Conservation (phyloP, 2,113 vertebrate species). For the Tympanuchus pallidicinctus region DNA sequence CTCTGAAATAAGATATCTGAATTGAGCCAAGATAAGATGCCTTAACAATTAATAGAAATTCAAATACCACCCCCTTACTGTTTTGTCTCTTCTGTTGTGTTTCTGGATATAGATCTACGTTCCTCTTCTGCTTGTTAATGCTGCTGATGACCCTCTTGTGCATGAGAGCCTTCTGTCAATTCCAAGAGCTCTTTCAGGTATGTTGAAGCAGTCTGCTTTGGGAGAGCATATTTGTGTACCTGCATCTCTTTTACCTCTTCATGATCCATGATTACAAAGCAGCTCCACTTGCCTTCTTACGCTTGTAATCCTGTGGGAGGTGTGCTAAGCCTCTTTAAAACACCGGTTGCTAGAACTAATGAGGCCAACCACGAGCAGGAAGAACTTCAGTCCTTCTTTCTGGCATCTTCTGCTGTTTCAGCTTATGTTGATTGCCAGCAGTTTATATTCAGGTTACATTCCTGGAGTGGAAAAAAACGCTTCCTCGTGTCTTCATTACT, state of each 20-base stretch:
- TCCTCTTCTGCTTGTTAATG: constrained; percentile 95
- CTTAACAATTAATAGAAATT: neutral
- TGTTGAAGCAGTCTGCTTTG: constrained; percentile 11
- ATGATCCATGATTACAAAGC: neutral
- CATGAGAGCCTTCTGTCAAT: constrained; percentile 95
- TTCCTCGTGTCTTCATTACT: neutral
- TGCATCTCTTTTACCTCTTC: neutral
- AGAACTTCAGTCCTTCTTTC: neutral
- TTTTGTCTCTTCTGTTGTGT: neutral
- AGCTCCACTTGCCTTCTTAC: neutral
- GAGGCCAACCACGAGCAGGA: neutral
- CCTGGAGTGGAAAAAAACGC: neutral
- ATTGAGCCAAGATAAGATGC: neutral
- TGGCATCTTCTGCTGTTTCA: neutral
- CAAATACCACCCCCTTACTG: neutral
- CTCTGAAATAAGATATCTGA: neutral
- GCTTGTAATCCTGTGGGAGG: neutral
- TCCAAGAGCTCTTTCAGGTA: constrained; percentile 95
- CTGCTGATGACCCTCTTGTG: constrained; percentile 94
- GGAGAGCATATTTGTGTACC: neutral
- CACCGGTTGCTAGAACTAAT: neutral
- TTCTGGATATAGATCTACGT: constrained; percentile 86
- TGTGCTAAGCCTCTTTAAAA: neutral
- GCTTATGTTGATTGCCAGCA: neutral
- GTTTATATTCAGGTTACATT: neutral